phyloP scores from a whole-genome alignment of 2,797 vertebrate species.

The Otolemur crassicaudatus region DNA sequence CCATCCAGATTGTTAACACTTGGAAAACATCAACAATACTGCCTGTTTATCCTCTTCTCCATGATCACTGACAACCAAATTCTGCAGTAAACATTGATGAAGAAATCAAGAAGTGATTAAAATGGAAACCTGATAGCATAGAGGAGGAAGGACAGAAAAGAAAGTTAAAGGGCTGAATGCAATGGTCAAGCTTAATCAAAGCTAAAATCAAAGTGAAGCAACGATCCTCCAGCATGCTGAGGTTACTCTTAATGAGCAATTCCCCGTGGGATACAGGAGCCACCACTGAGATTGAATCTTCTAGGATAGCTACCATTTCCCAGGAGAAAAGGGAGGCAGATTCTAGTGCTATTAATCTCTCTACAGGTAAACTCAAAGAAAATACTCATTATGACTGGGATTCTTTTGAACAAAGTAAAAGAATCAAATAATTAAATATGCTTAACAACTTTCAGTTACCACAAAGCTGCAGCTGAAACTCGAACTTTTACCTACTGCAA shows the following conservation, averaged over 20 bases:
- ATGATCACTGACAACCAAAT: not conserved
- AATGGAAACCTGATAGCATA: not conserved
- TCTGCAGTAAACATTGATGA: not conserved
- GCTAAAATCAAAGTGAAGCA: not conserved
- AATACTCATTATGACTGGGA: not conserved
- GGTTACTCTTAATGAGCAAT: not conserved
- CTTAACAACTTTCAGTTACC: slow-evolving; percentile 24
- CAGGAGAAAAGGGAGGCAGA: not conserved
- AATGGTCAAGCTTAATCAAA: not conserved
- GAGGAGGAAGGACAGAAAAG: not conserved
- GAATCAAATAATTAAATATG: slow-evolving; percentile 28
- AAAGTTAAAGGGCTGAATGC: not conserved
- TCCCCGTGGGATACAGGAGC: not conserved
- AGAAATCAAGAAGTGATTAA: not conserved
- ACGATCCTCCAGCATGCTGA: not conserved
- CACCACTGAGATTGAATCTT: not conserved
- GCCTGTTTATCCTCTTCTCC: not conserved
- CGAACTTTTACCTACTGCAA: not conserved
- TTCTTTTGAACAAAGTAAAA: not conserved
- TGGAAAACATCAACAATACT: not conserved
- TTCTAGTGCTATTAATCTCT: not conserved
- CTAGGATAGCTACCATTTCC: not conserved
- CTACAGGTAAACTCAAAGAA: not conserved
- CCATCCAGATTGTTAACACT: not conserved
- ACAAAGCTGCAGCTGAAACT: not conserved